Evolutionary conservation across 2,888 invertebrate genomes (phyloP).

Genomic region (Ceramica pisi): DNA sequence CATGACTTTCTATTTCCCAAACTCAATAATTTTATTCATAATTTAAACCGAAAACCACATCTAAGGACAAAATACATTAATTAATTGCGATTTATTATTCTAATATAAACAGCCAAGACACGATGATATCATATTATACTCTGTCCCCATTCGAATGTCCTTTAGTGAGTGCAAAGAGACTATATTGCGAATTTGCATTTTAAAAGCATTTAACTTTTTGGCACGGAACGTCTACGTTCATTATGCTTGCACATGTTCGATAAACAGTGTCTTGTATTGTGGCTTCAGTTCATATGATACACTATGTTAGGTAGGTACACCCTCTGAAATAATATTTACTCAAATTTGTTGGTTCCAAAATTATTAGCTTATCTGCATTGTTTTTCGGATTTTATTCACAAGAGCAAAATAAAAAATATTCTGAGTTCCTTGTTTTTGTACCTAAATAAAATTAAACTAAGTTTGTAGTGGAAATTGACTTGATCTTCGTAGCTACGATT

Average conservation of each 20-base stretch:
- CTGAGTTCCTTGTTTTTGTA: too few relatives aligned
- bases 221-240: slow-evolving; percentile 17
- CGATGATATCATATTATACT: slow-evolving; percentile 52
- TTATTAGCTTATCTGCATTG: too few relatives aligned
- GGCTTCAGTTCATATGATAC: slow-evolving; percentile 5
- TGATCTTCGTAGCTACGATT: too few relatives aligned
- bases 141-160: slow-evolving; percentile 42
- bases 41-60: slow-evolving; percentile 16
- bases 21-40: neutral
- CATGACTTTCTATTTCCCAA: neutral
- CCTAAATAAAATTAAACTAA: too few relatives aligned
- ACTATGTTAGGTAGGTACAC: neutral
- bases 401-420: too few relatives aligned
- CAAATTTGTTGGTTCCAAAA: neutral
- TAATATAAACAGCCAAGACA: slow-evolving; percentile 18
- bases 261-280: slow-evolving; percentile 11
- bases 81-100: slow-evolving; percentile 46
- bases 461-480: too few relatives aligned
- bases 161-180: slow-evolving; percentile 48
- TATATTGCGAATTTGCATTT: slow-evolving; percentile 55
- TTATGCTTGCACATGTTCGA: slow-evolving; percentile 43
- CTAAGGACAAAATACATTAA: slow-evolving; percentile 26
- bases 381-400: too few relatives aligned
- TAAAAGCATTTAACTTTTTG: slow-evolving; percentile 42
- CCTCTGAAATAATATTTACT: neutral